These are phyloP conservation scores for Labia minor DNA, from an alignment of 2,888 invertebrate genomes.

Conservation along the genomic window DNA sequence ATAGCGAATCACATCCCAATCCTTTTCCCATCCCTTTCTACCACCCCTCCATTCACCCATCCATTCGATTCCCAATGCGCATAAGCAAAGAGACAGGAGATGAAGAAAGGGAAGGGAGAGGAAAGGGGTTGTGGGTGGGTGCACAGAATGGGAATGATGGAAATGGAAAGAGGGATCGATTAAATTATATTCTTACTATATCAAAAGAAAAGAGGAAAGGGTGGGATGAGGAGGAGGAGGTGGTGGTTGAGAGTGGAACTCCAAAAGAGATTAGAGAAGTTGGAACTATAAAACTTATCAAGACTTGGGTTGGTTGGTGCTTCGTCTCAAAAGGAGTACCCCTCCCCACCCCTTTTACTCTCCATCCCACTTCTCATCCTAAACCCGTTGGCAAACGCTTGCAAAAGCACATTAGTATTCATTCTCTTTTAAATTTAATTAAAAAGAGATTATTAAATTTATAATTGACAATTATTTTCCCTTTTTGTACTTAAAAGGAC, in stretches of 20 bases:
- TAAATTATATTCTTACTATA: constrained; percentile 7
- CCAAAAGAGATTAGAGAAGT: background rate
- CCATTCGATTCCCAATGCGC: no score
- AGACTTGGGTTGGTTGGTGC: background rate
- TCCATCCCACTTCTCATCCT: no score
- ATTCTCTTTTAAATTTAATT: constrained; percentile 13
- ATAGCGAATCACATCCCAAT: no score
- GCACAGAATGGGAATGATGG: no score
- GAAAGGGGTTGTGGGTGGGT: no score
- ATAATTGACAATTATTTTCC: constrained; percentile 13
- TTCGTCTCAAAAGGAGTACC: no score
- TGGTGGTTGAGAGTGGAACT: background rate
- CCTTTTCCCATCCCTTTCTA: no score
- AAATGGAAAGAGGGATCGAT: background rate
- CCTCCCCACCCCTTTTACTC: no score
- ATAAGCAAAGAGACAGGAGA: background rate
- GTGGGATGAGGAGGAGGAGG: background rate
- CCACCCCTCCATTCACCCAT: no score
- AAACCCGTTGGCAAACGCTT: no score
- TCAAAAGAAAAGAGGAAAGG: background rate
- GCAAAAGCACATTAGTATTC: background rate
- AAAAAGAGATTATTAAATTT: constrained; percentile 13
- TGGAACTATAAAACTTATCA: constrained; percentile 13
- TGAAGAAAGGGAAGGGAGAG: background rate
- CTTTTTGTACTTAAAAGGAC: background rate